These are phyloP conservation scores for Spodoptera litura DNA, from an alignment of 1,140 invertebrate species.

Conservation along the genomic window DNA sequence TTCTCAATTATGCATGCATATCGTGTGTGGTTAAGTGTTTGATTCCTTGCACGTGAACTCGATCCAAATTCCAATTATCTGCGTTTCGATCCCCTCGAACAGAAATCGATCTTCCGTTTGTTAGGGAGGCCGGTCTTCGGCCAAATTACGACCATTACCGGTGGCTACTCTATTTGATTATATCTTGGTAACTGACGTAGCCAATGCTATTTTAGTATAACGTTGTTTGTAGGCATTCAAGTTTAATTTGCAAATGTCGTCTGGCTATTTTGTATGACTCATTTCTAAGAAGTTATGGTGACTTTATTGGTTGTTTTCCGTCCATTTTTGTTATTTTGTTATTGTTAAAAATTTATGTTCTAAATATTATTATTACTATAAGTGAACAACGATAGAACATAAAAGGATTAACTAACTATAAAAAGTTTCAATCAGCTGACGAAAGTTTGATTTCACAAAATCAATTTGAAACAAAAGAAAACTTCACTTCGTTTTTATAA, in stretches of 20 bases:
- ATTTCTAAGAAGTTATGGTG: too few species aligned
- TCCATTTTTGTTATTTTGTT: too few species aligned
- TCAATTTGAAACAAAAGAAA: too few species aligned
- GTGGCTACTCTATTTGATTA: conserved; percentile 38
- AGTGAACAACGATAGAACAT: too few species aligned
- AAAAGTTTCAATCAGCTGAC: too few species aligned
- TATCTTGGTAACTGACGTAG: conserved; percentile 16
- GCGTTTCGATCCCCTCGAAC: conserved; percentile 28
- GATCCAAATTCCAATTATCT: conserved; percentile 54
- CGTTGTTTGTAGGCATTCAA: background rate
- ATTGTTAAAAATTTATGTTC: too few species aligned
- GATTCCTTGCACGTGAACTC: conserved; percentile 49
- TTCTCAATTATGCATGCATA: conserved; percentile 50
- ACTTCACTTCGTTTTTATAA: too few species aligned
- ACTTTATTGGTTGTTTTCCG: background rate
- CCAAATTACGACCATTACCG: conserved; percentile 37
- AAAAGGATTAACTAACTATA: too few species aligned
- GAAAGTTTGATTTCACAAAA: too few species aligned
- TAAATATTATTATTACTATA: too few species aligned
- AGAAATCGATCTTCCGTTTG: conserved; percentile 50
- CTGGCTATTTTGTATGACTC: too few species aligned
- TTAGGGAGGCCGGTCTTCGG: conserved; percentile 36
- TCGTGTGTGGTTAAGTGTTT: conserved; percentile 45
- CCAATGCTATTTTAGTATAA: conserved; percentile 13
- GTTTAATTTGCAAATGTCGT: background rate